Evolutionary conservation across 2,113 vertebrate species (phyloP), one percentile per base, ranked within the genome.

Genomic region (Charadrius vociferus): DNA sequence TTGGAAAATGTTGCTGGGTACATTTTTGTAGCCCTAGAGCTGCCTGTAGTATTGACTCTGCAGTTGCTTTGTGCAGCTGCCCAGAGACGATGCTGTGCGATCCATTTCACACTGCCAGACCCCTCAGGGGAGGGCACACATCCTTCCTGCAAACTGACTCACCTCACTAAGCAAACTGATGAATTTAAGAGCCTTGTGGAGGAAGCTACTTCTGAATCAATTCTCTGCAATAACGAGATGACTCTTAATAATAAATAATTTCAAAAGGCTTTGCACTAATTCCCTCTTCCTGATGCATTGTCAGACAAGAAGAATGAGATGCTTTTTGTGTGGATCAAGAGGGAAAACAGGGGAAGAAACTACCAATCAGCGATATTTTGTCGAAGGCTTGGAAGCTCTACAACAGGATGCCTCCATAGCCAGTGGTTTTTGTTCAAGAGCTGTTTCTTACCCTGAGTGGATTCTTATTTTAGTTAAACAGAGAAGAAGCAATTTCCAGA

Each of bases 1-100:
- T 10, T 12, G n/a, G 52, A 50, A 52, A 59, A 65, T 4, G 11
- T 32, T 36, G 55, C 7, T 0, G 4, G 29, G 20, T 1, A 0
- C 4, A 20, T 45, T 43, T 63, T 20, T 68, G 50, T 27, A 70
- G 55, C 43, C 66, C 32, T 17, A 11, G 4, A 39, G 50, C 23
- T 75, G 49, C 45, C 53, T 1, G 2, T 14, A 15, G n/a, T 9
- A 24, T 52, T 83, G 30, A 9, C n/a, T n/a, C 27, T 20, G 58
- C n/a, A 4, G 41, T 12, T 26, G 66, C 23, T 43, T 30, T 12
- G 29, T n/a, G 49, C 67, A 63, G 43, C 43, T 50, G 50, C 45
- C 58, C 29, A 8, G 66, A 26, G 47, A 68, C 5, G 78, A 29
- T 49, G 74, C 43, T 68, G 61, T 1, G 0, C n/a, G 70, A 34